phyloP scores from a whole-genome alignment of 2,888 invertebrate species.

The Eremobia ochroleuca region DNA sequence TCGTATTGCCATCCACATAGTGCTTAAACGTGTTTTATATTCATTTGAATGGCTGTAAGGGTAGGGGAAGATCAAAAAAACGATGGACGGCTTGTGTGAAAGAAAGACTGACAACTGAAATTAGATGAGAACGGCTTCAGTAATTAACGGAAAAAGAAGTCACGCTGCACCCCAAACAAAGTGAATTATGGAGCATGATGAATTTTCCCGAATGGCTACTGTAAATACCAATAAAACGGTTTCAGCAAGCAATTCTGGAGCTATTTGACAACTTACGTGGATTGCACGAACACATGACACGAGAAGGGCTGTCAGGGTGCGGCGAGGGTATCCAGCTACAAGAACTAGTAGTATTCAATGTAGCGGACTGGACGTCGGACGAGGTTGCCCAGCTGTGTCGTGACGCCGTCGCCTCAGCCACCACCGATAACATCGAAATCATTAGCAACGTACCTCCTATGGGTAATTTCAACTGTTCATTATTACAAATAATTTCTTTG shows the following conservation, averaged over 20 bases:
- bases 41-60: background rate
- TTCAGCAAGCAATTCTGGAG: conserved; percentile 84
- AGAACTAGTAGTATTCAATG: conserved; percentile 85
- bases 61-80: background rate
- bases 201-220: background rate
- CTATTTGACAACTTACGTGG: conserved; percentile 79
- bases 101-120: background rate
- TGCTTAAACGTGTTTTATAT: background rate
- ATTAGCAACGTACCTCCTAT: conserved; percentile 76
- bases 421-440: conserved; percentile 77
- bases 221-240: conserved; percentile 27
- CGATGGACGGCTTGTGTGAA: background rate
- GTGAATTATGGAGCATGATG: background rate
- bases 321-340: conserved; percentile 77
- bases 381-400: conserved; percentile 84
- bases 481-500: background rate
- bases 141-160: background rate
- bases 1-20: background rate
- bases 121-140: background rate
- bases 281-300: conserved; percentile 80
- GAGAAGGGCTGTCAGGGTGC: conserved; percentile 76
- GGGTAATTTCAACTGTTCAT: conserved; percentile 70
- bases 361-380: conserved; percentile 85
- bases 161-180: background rate
- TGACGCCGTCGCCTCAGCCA: conserved; percentile 75